Evolutionary conservation across 2,888 invertebrate genomes (phyloP).

Genomic region (Orthosia cruda): DNA sequence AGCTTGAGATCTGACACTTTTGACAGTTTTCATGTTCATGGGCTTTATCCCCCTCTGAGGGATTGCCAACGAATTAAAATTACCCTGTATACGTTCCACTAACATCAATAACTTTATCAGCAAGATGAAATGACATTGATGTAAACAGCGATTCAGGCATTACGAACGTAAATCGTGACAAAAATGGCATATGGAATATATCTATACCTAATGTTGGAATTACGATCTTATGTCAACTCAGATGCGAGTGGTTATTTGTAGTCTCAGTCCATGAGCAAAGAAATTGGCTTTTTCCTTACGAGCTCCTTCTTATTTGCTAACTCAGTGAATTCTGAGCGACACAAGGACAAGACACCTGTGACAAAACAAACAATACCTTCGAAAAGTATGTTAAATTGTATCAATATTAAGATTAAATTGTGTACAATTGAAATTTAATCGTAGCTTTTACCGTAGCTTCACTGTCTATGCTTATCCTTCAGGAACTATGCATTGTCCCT

Average conservation of each 20-base stretch:
- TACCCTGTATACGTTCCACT: too few species aligned
- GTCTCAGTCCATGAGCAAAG: too few species aligned
- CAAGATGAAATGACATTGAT: neutral
- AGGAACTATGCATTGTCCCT: too few species aligned
- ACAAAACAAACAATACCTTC: neutral
- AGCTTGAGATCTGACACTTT: too few species aligned
- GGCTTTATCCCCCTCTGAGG: too few species aligned
- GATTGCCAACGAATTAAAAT: too few species aligned
- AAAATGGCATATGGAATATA: neutral
- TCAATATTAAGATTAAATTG: too few species aligned
- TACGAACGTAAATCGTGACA: neutral
- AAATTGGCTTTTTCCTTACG: conserved; percentile 1
- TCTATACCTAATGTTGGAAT: neutral
- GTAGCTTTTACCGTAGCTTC: too few species aligned
- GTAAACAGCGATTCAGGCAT: neutral
- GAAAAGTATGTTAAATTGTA: too few species aligned
- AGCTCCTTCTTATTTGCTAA: conserved; percentile 19
- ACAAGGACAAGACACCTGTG: neutral
- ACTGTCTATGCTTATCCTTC: too few species aligned
- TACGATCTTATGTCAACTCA: neutral
- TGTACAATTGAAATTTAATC: too few species aligned
- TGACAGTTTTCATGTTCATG: too few species aligned
- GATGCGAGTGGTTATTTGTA: conserved; percentile 1
- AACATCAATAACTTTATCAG: neutral
- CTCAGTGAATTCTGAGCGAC: conserved; percentile 14